Evolutionary conservation across 2,113 vertebrate genomes (phyloP), one percentile per base, ranked within the genome.

Genomic region (Gallinago paraguaiae): DNA sequence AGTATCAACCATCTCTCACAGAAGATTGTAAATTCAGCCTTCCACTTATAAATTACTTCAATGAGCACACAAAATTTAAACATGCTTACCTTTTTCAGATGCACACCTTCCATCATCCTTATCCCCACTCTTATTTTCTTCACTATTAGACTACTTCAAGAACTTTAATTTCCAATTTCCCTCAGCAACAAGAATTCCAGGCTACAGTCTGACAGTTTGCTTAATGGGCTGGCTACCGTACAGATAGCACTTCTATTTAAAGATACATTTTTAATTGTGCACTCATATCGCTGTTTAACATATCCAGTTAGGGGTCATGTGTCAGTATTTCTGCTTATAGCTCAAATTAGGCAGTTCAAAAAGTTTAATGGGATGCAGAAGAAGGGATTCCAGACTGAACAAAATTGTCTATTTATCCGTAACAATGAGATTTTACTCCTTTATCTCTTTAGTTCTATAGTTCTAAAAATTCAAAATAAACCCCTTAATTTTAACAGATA

Each of bases 221-320:
- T 82, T 86, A 94, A 91, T 53, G 75, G 57, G 39, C n/a, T 90
- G 59, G 50, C 90, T 33, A 63, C 43, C 4, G 1, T 80, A 68
- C 4, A 79, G 48, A 68, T 3, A 67, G 60, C 45, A 56, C 31
- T 95, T 78, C 71, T 92, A 90, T 92, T 93, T 96, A 88, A 95
- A 93, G 82, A 46, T 4, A 67, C 3, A 63, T 89, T 91, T 95
- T 82, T 77, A 87, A 93, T 80, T 94, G 75, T 33, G 37, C 35
- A 27, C 33, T 96, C 14, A 0, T 60, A 81, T 30, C 68, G 89
- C 65, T 59, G 22, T 86, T 95, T 78, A 84, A 86, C 30, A 2
- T 63, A 91, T 63, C 80, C 61, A 85, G 76, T 71, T 60, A 82
- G 50, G 48, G 61, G 46, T 45, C 82, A 86, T 14, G 37, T 67